phyloP scores from a whole-genome alignment of 2,113 vertebrate genomes.

The Mungos mungo region DNA sequence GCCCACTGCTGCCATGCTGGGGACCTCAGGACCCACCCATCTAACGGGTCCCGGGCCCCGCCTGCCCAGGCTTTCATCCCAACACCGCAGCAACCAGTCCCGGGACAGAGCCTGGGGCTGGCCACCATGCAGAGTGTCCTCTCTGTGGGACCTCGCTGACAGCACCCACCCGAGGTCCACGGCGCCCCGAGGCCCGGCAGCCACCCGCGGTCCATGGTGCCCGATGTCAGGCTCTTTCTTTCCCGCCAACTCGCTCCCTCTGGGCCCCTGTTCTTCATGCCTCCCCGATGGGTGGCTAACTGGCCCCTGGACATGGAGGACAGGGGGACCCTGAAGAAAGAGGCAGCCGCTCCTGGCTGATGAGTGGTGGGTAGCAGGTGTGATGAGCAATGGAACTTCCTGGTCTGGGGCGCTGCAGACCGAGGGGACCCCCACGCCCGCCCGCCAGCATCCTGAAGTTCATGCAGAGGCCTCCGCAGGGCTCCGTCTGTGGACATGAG shows the following conservation, averaged over 20 bases:
- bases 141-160: not conserved
- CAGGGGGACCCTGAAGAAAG: not conserved
- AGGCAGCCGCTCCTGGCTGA: fast-evolving
- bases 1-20: not conserved
- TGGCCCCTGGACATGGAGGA: not conserved
- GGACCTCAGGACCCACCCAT: not conserved
- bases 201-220: fast-evolving
- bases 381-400: not conserved
- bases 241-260: fast-evolving
- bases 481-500: not conserved
- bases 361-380: not conserved
- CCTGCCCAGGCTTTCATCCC: not conserved
- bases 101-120: too few species aligned
- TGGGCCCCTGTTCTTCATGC: not conserved
- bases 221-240: fast-evolving
- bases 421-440: not conserved
- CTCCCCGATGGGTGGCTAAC: not conserved
- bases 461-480: not conserved
- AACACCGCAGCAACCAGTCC: not conserved
- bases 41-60: fast-evolving
- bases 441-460: not conserved
- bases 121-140: fast-evolving
- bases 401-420: not conserved
- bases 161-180: not conserved
- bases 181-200: fast-evolving